Base-by-base conservation (phyloP, 2,113 vertebrate species). In the Trichomycterus rosablanca region DNA sequence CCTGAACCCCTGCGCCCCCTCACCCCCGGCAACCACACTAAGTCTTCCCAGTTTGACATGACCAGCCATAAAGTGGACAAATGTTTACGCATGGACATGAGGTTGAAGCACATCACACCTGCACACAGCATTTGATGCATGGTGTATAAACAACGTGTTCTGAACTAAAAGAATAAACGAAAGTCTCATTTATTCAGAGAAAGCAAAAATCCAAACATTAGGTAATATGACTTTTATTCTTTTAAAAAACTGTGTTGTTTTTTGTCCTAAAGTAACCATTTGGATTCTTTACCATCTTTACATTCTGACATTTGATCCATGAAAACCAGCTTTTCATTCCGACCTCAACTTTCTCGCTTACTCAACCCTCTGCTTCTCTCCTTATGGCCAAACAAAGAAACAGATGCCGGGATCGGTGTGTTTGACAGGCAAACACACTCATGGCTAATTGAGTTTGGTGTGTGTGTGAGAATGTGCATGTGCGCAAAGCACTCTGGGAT, bases 361-460 rank as follows among this genome's bases (percentile, higher is more conserved):
- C 3, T 7, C 26, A 30, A 30, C 26, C 26, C 26, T 30, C 26
- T 42, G 16, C 43, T 48, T 39, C 40, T 59, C 53, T 49, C 34
- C 20, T 35, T 59, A 56, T 18, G 24, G 19, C 28, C 55, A 58
- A 59, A 66, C 67, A 50, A 51, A 52, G 57, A 63, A 69, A 59
- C 63, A 70, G 58, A 70, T 74, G 71, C 42, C 14, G 35, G 23
- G 28, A 28, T 22, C n/a, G n/a, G 18, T 35, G 45, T 72, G 63
- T 73, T 59, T 50, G 58, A 44, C 26, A 32, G 59, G 63, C 55
- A 74, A 74, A 74, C 67, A 68, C 24, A 54, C 63, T 54, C 20
- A 35, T 18, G 50, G 53, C 59, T 74, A 70, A 70, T 74, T 74
- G 67, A 70, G 67, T 70, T 70, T 74, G 68, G 46, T 70, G 45